phyloP scores from a whole-genome alignment of 2,797 vertebrate species.

The Gallirallus australis region DNA sequence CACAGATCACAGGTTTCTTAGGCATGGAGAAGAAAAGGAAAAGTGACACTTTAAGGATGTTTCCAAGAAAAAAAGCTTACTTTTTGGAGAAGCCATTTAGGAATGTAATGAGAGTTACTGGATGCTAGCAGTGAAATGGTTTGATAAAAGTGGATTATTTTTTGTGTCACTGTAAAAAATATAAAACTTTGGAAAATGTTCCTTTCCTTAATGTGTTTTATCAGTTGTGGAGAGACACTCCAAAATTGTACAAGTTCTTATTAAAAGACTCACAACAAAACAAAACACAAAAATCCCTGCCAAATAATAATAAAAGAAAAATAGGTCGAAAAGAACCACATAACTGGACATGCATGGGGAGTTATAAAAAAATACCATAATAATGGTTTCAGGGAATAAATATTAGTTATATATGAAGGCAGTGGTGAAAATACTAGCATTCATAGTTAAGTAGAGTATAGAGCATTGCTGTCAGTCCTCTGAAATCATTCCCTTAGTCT shows the following conservation, averaged over 20 bases:
- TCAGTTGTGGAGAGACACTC: background rate
- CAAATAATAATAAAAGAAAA: too few relatives aligned
- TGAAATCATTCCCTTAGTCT: background rate
- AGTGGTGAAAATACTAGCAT: background rate
- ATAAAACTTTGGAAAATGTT: background rate
- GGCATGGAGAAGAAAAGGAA: background rate
- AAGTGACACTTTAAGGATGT: fast-evolving
- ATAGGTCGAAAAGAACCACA: background rate
- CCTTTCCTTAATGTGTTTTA: background rate
- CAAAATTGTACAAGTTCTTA: background rate
- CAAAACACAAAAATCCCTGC: too few relatives aligned
- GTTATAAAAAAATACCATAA: background rate
- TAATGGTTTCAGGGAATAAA: background rate
- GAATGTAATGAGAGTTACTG: background rate
- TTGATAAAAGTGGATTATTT: background rate
- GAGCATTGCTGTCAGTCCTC: background rate
- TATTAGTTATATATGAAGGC: background rate
- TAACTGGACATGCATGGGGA: background rate
- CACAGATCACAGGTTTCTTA: background rate
- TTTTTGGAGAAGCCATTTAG: background rate
- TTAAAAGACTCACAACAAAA: too few relatives aligned
- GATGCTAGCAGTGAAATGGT: background rate
- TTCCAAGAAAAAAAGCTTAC: background rate
- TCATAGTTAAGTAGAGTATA: background rate
- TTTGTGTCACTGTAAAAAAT: background rate